Conservation (phyloP, 2,888 invertebrate species). For the Adineta ricciae region DNA sequence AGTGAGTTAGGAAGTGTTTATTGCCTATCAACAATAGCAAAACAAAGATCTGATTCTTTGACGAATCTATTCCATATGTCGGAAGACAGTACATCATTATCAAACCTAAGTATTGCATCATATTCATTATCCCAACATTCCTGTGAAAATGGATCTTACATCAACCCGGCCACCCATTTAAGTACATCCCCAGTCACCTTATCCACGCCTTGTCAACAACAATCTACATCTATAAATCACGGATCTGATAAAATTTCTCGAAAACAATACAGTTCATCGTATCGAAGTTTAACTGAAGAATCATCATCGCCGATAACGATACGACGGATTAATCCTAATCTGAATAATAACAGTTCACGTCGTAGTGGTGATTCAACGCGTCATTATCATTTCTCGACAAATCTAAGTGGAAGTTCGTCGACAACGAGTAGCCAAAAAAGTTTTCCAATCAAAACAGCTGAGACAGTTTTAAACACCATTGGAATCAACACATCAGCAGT, state of each 20-base stretch:
- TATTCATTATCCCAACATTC: conserved; percentile 16
- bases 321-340: background rate
- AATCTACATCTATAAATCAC: background rate
- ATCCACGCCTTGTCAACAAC: background rate
- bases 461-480: conserved; percentile 13
- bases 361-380: background rate
- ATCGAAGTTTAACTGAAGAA: conserved; percentile 2
- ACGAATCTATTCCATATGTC: conserved; percentile 13
- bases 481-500: background rate
- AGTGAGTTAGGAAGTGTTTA: background rate
- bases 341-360: background rate
- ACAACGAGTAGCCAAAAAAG: background rate
- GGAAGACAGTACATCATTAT: conserved; percentile 18
- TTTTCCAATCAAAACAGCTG: conserved; percentile 15
- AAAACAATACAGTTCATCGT: conserved; percentile 2
- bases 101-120: conserved; percentile 10
- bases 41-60: conserved; percentile 10
- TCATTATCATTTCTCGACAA: conserved; percentile 11
- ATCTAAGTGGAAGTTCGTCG: background rate
- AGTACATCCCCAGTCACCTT: background rate
- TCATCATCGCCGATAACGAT: background rate
- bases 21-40: background rate
- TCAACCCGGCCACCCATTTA: background rate
- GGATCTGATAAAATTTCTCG: background rate
- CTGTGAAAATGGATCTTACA: background rate